These are phyloP conservation scores for Cephonodes hylas DNA, from an alignment of 2,888 invertebrate species.

Conservation along the genomic window DNA sequence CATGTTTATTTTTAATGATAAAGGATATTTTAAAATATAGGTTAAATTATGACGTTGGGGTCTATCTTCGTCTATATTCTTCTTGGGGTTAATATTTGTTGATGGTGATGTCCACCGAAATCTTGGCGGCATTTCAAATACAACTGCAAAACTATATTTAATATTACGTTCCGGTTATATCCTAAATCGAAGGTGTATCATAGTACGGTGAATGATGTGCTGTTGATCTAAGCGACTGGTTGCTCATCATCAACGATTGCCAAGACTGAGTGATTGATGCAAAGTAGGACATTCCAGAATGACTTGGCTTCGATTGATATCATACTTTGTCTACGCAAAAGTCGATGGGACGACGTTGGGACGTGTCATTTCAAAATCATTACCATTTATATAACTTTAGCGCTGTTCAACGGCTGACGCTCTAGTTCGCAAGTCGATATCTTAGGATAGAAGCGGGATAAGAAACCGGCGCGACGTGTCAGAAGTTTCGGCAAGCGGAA, in stretches of 20 bases:
- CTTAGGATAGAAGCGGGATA: not conserved
- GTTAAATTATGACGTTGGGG: conserved; percentile 50
- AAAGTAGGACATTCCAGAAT: not conserved
- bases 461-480: not conserved
- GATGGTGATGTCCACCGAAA: conserved; percentile 53
- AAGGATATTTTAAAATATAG: conserved; percentile 49
- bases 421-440: conserved; percentile 28
- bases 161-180: conserved; percentile 48
- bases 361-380: conserved; percentile 38
- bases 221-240: conserved; percentile 19
- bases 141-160: conserved; percentile 50
- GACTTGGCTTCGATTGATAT: not conserved
- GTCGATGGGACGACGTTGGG: conserved; percentile 8
- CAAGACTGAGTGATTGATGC: not conserved
- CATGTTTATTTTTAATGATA: conserved; percentile 37
- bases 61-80: conserved; percentile 62
- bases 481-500: not conserved
- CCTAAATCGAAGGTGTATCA: conserved; percentile 38
- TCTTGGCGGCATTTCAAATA: conserved; percentile 71
- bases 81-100: conserved; percentile 63
- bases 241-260: not conserved
- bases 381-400: conserved; percentile 46
- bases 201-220: conserved; percentile 18
- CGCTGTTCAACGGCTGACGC: conserved; percentile 29
- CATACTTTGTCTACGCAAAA: not conserved